Percentiles rank a stretch among this genome's conserved stretches.
Conservation (phyloP, 2,888 invertebrate species). For the Patella caerulea region DNA sequence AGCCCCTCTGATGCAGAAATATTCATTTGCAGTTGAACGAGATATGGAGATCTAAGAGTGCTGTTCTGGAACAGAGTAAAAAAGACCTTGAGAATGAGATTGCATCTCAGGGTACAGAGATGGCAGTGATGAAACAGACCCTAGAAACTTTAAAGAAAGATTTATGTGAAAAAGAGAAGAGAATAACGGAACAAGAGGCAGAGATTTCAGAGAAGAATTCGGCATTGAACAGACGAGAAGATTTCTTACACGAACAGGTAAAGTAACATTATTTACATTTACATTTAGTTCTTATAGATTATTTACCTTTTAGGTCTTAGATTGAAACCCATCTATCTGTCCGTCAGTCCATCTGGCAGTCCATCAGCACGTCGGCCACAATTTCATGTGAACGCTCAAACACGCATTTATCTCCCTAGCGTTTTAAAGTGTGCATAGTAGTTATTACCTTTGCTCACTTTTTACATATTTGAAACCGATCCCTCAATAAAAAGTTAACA, state of each 20-base stretch:
- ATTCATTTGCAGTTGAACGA: constrained; percentile 49
- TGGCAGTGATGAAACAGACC: constrained; percentile 39
- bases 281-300: too few species aligned
- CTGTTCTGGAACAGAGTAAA: constrained; percentile 56
- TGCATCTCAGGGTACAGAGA: constrained; percentile 39
- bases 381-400: too few species aligned
- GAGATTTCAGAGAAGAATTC: constrained; percentile 46
- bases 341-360: too few species aligned
- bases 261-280: constrained; percentile 17
- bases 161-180: constrained; percentile 51
- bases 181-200: constrained; percentile 49
- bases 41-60: constrained; percentile 58
- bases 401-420: too few species aligned
- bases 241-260: constrained; percentile 55
- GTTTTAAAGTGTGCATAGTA: too few species aligned
- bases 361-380: too few species aligned
- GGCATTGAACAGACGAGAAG: constrained; percentile 51
- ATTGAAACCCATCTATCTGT: too few species aligned
- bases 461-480: too few species aligned
- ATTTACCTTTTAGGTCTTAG: too few species aligned
- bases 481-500: too few species aligned
- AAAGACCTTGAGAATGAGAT: constrained; percentile 43
- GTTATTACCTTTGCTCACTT: too few species aligned
- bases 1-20: too few species aligned
- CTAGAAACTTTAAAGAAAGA: constrained; percentile 45